These are phyloP conservation scores for Dolomedes plantarius DNA, from an alignment of 2,888 invertebrate species.

Conservation along the genomic window DNA sequence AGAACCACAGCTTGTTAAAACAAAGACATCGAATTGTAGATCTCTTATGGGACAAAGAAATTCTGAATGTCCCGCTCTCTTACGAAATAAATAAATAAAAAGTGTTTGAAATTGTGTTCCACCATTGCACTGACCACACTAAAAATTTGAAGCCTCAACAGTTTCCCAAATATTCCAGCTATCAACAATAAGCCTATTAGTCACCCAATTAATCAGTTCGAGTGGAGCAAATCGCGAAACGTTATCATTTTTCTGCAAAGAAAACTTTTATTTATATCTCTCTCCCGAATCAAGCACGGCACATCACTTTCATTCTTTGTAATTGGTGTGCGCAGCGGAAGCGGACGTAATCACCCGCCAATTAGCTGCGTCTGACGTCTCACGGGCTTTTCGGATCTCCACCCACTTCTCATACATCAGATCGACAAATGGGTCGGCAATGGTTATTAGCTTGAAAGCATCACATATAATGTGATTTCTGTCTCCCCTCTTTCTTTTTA, in stretches of 20 bases:
- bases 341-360: conserved; percentile 6
- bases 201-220: background rate
- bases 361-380: background rate
- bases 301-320: background rate
- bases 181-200: too few species aligned
- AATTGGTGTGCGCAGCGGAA: conserved; percentile 11
- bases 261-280: background rate
- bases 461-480: conserved; percentile 10
- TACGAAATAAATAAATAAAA: too few species aligned
- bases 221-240: background rate
- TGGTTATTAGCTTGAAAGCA: conserved; percentile 61
- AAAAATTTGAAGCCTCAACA: too few species aligned
- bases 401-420: conserved; percentile 27
- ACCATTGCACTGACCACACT: too few species aligned
- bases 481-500: background rate
- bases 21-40: too few species aligned
- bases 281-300: background rate
- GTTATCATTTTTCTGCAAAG: background rate
- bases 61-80: too few species aligned
- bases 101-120: too few species aligned
- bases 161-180: too few species aligned
- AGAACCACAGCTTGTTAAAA: too few species aligned
- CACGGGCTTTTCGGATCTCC: background rate
- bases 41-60: too few species aligned
- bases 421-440: conserved; percentile 14